Conservation (phyloP, 2,888 invertebrate genomes). For the Netelia virgata region DNA sequence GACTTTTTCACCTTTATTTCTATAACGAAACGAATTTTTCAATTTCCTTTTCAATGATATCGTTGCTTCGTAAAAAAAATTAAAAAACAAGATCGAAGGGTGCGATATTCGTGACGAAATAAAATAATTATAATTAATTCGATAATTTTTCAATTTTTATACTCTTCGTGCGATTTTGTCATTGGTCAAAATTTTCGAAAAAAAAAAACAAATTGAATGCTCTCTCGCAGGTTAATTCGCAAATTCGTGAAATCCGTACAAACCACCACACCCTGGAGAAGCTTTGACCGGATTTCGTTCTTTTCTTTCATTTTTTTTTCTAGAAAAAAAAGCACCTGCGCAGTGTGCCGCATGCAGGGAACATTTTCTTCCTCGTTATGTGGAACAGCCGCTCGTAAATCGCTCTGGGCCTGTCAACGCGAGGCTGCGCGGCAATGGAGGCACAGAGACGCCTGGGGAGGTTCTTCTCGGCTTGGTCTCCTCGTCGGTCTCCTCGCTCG, state of each 20-base stretch:
- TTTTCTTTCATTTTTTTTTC: conserved; percentile 7
- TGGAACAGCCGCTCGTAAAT: conserved; percentile 71
- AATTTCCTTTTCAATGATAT: not conserved
- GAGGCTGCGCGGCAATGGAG: conserved; percentile 35
- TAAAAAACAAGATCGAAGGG: too few species aligned
- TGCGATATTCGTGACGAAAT: too few species aligned
- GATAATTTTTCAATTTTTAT: too few species aligned
- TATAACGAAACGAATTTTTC: conserved; percentile 7
- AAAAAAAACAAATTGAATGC: too few species aligned
- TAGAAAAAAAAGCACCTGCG: conserved; percentile 66
- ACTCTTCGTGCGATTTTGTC: too few species aligned
- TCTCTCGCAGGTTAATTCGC: not conserved
- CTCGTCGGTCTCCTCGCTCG: conserved; percentile 1
- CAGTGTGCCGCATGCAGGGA: conserved; percentile 41
- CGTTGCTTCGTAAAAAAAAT: too few species aligned
- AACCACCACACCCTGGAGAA: conserved; percentile 2
- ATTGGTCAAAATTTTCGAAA: too few species aligned
- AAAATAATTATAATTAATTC: too few species aligned
- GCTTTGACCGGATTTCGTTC: conserved; percentile 42
- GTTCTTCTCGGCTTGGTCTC: conserved; percentile 37
- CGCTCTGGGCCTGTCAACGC: conserved; percentile 68
- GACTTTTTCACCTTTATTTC: not conserved
- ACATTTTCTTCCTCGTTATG: conserved; percentile 70
- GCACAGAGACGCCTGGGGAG: conserved; percentile 32
- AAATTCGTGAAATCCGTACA: not conserved